Evolutionary conservation across 2,888 invertebrate species (phyloP).

Genomic region (Nephrotoma appendiculata): DNA sequence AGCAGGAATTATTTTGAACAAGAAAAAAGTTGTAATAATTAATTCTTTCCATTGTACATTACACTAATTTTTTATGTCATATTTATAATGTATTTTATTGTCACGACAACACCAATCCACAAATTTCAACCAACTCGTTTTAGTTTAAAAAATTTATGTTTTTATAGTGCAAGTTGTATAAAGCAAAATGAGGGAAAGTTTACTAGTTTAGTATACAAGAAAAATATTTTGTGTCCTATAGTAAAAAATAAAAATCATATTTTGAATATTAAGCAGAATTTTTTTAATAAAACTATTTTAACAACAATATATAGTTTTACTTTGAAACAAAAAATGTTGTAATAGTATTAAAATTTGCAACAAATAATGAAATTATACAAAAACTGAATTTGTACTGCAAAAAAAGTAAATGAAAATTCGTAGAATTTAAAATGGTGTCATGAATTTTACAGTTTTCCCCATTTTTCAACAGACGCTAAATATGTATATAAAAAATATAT

Average conservation of each 20-base stretch:
- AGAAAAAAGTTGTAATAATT: not conserved
- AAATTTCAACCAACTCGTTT: not conserved
- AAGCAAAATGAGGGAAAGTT: not conserved
- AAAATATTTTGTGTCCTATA: not conserved
- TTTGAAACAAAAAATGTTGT: not conserved
- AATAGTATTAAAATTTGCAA: not conserved
- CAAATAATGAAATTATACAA: not conserved
- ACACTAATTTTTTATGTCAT: not conserved
- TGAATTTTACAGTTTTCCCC: not conserved
- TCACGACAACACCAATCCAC: not conserved
- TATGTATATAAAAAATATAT: too few relatives aligned
- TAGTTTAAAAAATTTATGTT: not conserved
- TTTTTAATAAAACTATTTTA: not conserved
- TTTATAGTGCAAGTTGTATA: not conserved
- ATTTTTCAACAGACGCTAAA: not conserved
- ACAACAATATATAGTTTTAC: not conserved
- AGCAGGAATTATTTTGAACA: not conserved
- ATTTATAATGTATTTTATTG: not conserved
- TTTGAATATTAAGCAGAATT: not conserved
- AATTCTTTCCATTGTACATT: not conserved
- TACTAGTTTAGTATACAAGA: not conserved
- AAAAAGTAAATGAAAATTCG: not conserved
- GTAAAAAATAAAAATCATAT: not conserved
- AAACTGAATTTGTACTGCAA: not conserved
- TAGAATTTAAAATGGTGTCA: not conserved